These are phyloP conservation scores for Patiria pectinifera DNA, from an alignment of 53 echinoderm and acorn worm species.

Conservation along the genomic window DNA sequence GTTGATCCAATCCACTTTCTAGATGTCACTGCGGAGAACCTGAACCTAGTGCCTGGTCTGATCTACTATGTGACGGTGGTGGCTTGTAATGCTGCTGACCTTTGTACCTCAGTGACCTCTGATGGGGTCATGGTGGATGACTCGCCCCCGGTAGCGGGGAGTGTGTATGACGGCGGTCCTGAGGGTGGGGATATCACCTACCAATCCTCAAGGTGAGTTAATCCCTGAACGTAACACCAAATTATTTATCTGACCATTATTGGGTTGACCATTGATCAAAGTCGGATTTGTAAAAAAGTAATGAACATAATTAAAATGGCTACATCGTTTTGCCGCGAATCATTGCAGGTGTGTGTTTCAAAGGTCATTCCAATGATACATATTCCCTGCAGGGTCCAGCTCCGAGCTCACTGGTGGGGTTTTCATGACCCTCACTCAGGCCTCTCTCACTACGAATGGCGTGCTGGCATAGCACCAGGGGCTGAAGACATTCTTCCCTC, in stretches of 20 bases:
- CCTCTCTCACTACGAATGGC: constrained; percentile 66
- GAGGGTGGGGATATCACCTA: neutral
- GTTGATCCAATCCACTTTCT: neutral
- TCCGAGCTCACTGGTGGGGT: constrained; percentile 74
- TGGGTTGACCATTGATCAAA: no score
- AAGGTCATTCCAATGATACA: neutral
- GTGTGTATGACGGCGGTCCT: constrained; percentile 31
- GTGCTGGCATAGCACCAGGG: constrained; percentile 65
- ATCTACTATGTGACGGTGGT: constrained; percentile 49
- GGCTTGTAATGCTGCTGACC: constrained; percentile 67
- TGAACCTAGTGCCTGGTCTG: constrained; percentile 25
- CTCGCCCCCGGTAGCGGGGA: constrained; percentile 21
- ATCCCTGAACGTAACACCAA: no score
- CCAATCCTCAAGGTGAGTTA: constrained; percentile 34
- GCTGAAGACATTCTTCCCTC: constrained; percentile 51
- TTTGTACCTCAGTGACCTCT: constrained; percentile 57
- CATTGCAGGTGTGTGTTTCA: neutral
- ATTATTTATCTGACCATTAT: no score
- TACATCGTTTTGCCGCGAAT: neutral
- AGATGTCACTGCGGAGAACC: constrained; percentile 16
- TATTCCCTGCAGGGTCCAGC: constrained; percentile 7
- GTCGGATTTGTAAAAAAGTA: neutral
- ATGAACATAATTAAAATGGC: neutral
- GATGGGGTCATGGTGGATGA: constrained; percentile 59
- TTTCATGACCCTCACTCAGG: constrained; percentile 71